Percentiles rank a stretch among this genome's conserved stretches.
Evolutionary conservation across 2,888 invertebrate genomes (phyloP).

Genomic region (Cephus rjabovi): DNA sequence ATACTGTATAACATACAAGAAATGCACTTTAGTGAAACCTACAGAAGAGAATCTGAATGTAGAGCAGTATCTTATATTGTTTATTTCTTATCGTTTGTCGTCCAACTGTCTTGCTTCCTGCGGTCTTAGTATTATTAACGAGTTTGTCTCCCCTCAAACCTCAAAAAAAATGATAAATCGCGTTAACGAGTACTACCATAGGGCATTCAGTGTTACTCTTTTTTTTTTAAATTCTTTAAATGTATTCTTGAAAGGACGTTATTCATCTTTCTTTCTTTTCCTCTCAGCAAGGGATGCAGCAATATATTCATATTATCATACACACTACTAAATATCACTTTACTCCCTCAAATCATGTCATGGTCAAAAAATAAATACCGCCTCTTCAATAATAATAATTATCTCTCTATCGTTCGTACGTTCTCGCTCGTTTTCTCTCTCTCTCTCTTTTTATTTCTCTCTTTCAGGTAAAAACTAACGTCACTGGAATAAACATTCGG

Average conservation of each 20-base stretch:
- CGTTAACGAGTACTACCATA: slow-evolving; percentile 29
- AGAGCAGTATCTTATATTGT: slow-evolving; percentile 57
- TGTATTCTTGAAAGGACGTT: slow-evolving; percentile 23
- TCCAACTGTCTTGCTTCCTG: slow-evolving; percentile 31
- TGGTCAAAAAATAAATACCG: slow-evolving; percentile 59
- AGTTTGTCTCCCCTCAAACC: slow-evolving; percentile 40
- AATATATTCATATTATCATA: slow-evolving; percentile 48
- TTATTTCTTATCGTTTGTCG: slow-evolving; percentile 42
- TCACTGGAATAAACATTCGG: slow-evolving; percentile 45
- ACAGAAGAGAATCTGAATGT: slow-evolving; percentile 78
- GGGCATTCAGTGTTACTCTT: slow-evolving; percentile 36
- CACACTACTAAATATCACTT: slow-evolving; percentile 50
- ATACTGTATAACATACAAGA: slow-evolving; percentile 93
- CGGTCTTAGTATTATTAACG: slow-evolving; percentile 48
- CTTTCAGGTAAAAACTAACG: slow-evolving; percentile 42
- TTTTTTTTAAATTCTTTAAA: slow-evolving; percentile 28
- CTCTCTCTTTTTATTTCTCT: slow-evolving; percentile 24
- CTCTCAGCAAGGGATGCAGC: slow-evolving; percentile 39
- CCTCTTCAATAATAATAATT: slow-evolving; percentile 46
- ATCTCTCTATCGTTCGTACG: slow-evolving; percentile 16
- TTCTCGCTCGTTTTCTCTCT: slow-evolving; percentile 21
- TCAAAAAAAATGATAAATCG: slow-evolving; percentile 24
- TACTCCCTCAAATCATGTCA: slow-evolving; percentile 49
- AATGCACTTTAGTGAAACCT: slow-evolving; percentile 91
- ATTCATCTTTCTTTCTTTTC: slow-evolving; percentile 11